phyloP scores from a whole-genome alignment of 2,113 vertebrate genomes.

The Saimiri boliviensis region DNA sequence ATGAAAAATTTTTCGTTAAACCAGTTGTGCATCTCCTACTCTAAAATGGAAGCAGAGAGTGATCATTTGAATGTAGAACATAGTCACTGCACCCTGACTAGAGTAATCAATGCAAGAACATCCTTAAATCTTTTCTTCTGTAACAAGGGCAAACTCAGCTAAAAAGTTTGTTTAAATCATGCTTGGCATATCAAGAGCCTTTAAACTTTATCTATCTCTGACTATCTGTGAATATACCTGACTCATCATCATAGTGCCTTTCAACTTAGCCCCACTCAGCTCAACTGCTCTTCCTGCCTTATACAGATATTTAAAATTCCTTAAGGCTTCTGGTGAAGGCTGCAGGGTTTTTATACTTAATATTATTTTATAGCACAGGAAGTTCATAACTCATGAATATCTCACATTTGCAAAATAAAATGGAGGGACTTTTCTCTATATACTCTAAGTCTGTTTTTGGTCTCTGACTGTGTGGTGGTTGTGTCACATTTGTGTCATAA shows the following conservation, averaged over 20 bases:
- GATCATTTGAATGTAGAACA: not conserved
- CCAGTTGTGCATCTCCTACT: not conserved
- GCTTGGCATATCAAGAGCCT: not conserved
- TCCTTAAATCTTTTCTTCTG: conserved; percentile 2
- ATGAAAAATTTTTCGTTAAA: not conserved
- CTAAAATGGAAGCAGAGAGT: not conserved
- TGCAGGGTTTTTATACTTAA: not conserved
- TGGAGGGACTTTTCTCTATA: not conserved
- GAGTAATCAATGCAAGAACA: not conserved
- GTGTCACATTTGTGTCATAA: conserved; percentile 31
- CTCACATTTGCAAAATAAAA: conserved; percentile 20
- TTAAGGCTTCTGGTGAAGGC: not conserved
- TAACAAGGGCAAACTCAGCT: conserved; percentile 44
- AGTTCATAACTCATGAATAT: not conserved
- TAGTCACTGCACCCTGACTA: not conserved
- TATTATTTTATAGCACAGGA: conserved; percentile 11
- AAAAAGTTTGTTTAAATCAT: conserved; percentile 43
- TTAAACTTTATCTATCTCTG: not conserved
- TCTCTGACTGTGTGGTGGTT: not conserved
- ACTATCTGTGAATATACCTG: not conserved
- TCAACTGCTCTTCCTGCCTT: not conserved
- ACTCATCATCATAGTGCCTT: conserved; percentile 32
- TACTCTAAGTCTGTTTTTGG: conserved; percentile 57
- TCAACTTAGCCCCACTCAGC: not conserved
- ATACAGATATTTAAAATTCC: conserved; percentile 20